Conservation (phyloP, 1,140 invertebrate species). For the Marisa cornuarietis region DNA sequence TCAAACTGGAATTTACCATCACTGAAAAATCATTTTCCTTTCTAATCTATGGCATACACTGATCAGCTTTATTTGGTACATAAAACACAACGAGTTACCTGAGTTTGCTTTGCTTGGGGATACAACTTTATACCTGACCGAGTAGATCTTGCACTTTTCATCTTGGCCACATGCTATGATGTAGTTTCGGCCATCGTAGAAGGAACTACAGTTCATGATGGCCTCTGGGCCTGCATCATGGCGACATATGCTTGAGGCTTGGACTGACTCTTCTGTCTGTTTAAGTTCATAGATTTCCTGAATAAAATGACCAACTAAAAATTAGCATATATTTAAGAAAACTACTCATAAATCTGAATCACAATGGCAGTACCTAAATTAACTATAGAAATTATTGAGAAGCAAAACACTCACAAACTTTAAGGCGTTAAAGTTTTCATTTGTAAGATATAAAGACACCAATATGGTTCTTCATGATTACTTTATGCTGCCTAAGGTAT, state of each 20-base stretch:
- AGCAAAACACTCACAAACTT: not conserved
- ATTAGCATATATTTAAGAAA: not conserved
- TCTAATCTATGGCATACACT: no score
- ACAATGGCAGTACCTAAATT: not conserved
- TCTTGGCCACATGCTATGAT: slow-evolving; percentile 90
- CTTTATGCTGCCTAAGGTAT: no score
- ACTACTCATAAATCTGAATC: not conserved
- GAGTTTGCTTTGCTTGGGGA: slow-evolving; percentile 47
- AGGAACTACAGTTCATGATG: slow-evolving; percentile 86
- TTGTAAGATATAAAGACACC: not conserved
- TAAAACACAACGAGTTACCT: slow-evolving; percentile 14
- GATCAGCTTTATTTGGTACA: no score
- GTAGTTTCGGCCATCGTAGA: slow-evolving; percentile 75
- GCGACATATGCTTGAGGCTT: slow-evolving; percentile 85
- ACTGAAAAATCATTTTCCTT: no score
- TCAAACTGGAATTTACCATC: no score
- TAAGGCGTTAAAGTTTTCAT: not conserved
- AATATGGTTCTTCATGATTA: not conserved
- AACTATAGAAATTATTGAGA: not conserved
- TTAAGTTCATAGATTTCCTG: slow-evolving; percentile 92
- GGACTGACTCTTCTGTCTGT: slow-evolving; percentile 81
- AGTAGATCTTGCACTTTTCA: slow-evolving; percentile 89
- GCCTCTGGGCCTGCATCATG: slow-evolving; percentile 89
- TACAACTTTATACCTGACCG: slow-evolving; percentile 78
- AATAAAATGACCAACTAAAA: slow-evolving; percentile 26